Conservation (phyloP, 2,888 invertebrate species). For the Sthenelais limicola region DNA sequence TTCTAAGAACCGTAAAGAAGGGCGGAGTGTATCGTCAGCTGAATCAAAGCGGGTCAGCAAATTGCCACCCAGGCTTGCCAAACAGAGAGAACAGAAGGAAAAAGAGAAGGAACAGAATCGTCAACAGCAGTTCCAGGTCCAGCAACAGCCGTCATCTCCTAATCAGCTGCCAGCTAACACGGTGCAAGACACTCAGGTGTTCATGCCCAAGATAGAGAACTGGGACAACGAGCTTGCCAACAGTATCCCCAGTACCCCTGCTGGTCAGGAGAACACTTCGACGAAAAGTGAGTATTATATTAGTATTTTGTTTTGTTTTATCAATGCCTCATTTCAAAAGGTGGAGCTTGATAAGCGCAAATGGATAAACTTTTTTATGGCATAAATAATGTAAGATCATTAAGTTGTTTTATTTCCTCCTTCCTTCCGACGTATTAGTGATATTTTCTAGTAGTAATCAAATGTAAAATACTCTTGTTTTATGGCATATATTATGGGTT, state of each 20-base stretch:
- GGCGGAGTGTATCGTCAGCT: constrained; percentile 42
- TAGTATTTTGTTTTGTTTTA: neutral
- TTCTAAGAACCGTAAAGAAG: constrained; percentile 50
- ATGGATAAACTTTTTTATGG: no score
- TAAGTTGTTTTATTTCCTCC: no score
- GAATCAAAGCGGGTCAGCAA: constrained; percentile 76
- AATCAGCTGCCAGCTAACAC: neutral
- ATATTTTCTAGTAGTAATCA: no score
- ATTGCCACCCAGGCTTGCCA: constrained; percentile 84
- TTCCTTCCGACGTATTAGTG: no score
- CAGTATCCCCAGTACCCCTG: constrained; percentile 59
- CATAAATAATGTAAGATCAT: no score
- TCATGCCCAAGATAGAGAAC: constrained; percentile 70
- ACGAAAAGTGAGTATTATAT: neutral
- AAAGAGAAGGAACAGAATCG: constrained; percentile 60
- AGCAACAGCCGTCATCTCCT: constrained; percentile 1
- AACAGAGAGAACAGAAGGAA: constrained; percentile 79
- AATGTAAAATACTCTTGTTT: no score
- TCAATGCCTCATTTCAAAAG: no score
- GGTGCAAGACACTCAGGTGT: constrained; percentile 22
- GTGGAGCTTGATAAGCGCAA: no score
- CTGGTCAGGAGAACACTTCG: neutral
- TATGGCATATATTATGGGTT: no score
- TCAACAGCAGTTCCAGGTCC: constrained; percentile 37
- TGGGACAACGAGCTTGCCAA: constrained; percentile 72